Evolutionary conservation across 2,113 vertebrate species (phyloP), one percentile per base, ranked within the genome.

Genomic region (Macquaria ambigua): DNA sequence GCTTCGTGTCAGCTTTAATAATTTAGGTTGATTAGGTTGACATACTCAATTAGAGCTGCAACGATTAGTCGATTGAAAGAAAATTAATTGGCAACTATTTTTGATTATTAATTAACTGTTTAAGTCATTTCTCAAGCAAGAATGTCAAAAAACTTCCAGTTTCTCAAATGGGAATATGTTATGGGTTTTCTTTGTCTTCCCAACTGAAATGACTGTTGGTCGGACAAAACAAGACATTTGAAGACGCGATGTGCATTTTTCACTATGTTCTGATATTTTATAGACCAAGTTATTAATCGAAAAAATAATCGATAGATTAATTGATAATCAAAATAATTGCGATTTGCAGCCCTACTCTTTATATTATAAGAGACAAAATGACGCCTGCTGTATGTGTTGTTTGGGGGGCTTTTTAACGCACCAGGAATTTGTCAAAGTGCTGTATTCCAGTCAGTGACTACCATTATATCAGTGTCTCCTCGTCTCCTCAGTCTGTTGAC

Each of bases 391-490:
- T 48, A 20, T 8, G 5, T 63, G 34, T 39, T 89, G 50, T 73
- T 81, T 55, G 75, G 15, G 31, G 53, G 41, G 7, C 70, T 73
- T 69, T 86, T 59, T 34, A 77, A 59, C 37, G 56, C 37, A 70
- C 5, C 21, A 55, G 48, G 7, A 23, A 80, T 73, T 59, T 82
- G 28, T 84, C 69, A 53, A 50, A 82, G 31, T 50, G 68, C 58
- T 81, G n/a, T 21, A 16, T 50, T 75, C 31, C 11, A 58, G 25
- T 18, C 66, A 20, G 20, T 78, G 58, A 74, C 25, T 55, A 8
- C 66, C 3, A 48, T 83, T 10, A 41, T 48, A 70, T 70, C 39
- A 67, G 23, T 14, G 6, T 67, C 2, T 31, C 28, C 28, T 31
- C 16, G 37, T 77, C 68, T 63, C 37, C 31, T 79, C 46, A 41